Base-by-base conservation (phyloP, 2,888 invertebrate genomes). In the Chydorus sphaericus region DNA sequence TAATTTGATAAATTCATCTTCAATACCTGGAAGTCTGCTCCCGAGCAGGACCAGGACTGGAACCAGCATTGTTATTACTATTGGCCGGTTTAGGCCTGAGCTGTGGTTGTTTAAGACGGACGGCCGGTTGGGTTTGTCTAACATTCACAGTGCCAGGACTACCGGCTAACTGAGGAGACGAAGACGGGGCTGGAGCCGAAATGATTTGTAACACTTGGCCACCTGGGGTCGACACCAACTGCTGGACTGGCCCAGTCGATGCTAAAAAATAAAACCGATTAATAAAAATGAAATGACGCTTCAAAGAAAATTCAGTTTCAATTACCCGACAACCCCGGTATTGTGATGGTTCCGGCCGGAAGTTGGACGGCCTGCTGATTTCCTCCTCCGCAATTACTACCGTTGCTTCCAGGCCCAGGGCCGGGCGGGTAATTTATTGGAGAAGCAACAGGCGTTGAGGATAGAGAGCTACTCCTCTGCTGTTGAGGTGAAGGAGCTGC, bases 101-200 rank as follows among this genome's bases (percentile, higher is more conserved):
- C 56, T 66, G 66, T 23, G 69, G 68, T 23, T 78, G 78, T 68
- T 80, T 80, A 37, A 78, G 79, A 65, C 79, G 70, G 63, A 77
- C 77, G 66, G 78, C 78, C 33, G 77, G 62, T 67, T 67, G 59
- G 67, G 66, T 62, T 44, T 49, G 55, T 23, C 29, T 31, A 11
- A 38, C 38, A 31, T 31, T 18, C 8, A 44, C 31, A 1, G 44
- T 44, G 5, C 26, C 28, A 18, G 18, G 14, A n/a, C 54, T 23
- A 44, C 28, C 26, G 7, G 26, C 58, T 2, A 52, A 29, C 23
- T 60, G 60, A 30, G 57, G 53, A 39, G 58, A 58, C 50, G 57
- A 61, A 18, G 61, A n/a, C 14, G 49, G 37, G 20, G 54, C 20
- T 6, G 44, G 58, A 50, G 50, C 50, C 26, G 54, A 44, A n/a